phyloP scores from a whole-genome alignment of 2,888 invertebrate genomes.

The Ashinkailepas kermadecensis region DNA sequence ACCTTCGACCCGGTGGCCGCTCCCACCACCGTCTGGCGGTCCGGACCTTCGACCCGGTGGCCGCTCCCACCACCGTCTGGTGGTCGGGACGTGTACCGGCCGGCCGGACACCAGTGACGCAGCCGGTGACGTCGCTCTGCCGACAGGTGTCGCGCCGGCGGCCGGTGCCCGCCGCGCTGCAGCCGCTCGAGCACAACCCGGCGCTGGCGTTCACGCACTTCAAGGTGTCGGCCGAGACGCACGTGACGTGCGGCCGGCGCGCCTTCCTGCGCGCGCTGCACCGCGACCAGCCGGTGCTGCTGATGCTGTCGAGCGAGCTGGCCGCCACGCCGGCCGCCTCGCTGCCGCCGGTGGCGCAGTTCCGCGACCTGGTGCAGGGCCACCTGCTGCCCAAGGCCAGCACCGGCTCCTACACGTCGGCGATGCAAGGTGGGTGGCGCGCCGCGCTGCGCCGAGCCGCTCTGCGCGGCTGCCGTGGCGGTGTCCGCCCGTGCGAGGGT shows the following conservation, averaged over 20 bases:
- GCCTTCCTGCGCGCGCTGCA: slow-evolving; percentile 69
- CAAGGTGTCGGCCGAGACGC: slow-evolving; percentile 49
- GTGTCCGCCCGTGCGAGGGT: no score
- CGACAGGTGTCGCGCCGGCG: slow-evolving; percentile 60
- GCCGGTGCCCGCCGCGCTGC: slow-evolving; percentile 57
- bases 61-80: no score
- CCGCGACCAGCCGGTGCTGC: slow-evolving; percentile 54
- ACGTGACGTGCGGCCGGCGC: slow-evolving; percentile 57
- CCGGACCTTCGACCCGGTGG: no score
- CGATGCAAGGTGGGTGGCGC: slow-evolving; percentile 54
- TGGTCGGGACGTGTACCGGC: no score
- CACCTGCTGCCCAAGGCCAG: slow-evolving; percentile 54
- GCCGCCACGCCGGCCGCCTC: slow-evolving; percentile 47
- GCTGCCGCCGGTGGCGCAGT: slow-evolving; percentile 67
- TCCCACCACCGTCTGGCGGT: no score
- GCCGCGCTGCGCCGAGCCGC: no score
- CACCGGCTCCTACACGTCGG: slow-evolving; percentile 52
- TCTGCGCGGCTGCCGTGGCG: no score
- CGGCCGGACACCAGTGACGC: no score
- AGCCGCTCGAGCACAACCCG: slow-evolving; percentile 62
- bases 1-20: no score
- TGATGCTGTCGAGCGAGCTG: slow-evolving; percentile 57
- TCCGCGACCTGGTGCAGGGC: slow-evolving; percentile 66
- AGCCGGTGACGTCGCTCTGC: no score
- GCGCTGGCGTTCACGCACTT: slow-evolving; percentile 69